phyloP scores from a whole-genome alignment of 2,113 vertebrate genomes.

The Cololabis saira region DNA sequence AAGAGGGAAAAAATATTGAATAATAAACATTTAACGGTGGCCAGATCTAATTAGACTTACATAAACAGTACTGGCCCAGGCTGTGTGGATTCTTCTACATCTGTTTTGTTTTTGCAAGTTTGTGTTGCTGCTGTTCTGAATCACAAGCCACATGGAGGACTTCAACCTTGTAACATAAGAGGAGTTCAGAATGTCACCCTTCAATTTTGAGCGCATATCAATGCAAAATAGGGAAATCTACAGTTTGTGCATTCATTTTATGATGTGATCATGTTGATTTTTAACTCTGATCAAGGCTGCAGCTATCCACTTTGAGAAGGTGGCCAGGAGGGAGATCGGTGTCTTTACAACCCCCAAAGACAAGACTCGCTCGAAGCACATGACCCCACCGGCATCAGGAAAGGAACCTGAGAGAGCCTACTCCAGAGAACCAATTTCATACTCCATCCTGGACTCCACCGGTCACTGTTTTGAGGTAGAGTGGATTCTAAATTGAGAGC shows the following conservation, averaged over 20 bases:
- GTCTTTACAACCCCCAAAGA: constrained; percentile 72
- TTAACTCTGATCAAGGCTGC: constrained; percentile 78
- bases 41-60: too few relatives aligned
- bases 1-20: too few relatives aligned
- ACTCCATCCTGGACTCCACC: constrained; percentile 82
- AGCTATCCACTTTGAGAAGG: constrained; percentile 88
- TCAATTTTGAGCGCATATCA: too few relatives aligned
- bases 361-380: constrained; percentile 61
- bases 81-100: too few relatives aligned
- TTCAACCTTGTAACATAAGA: too few relatives aligned
- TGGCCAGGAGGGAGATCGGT: constrained; percentile 87
- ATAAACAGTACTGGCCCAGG: too few relatives aligned
- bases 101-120: background rate
- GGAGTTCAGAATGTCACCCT: too few relatives aligned
- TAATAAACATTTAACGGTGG: too few relatives aligned
- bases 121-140: background rate
- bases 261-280: background rate
- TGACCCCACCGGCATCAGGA: constrained; percentile 69
- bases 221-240: background rate
- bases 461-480: constrained; percentile 88
- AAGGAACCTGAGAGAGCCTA: constrained; percentile 77
- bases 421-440: constrained; percentile 84
- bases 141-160: background rate
- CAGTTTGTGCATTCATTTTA: background rate
- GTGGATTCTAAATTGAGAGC: background rate